Evolutionary conservation across 2,113 vertebrate species (phyloP).

Genomic region (Ginglymostoma cirratum): DNA sequence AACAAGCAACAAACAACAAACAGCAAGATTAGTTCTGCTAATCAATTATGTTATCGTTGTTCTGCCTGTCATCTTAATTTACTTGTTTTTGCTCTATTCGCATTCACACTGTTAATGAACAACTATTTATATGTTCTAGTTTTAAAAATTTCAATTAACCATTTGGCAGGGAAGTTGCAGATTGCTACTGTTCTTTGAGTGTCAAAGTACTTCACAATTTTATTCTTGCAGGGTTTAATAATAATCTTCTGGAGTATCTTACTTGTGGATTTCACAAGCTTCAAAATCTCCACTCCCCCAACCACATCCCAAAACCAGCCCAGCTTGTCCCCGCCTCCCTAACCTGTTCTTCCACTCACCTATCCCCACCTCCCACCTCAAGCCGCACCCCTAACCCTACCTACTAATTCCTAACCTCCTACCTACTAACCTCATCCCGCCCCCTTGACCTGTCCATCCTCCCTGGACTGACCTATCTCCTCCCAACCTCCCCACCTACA

Average conservation of each 20-base stretch:
- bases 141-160: background rate
- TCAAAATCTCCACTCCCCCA: too few relatives aligned
- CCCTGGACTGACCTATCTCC: too few relatives aligned
- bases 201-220: background rate
- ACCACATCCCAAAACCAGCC: too few relatives aligned
- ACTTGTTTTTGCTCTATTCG: background rate
- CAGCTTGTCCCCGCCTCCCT: too few relatives aligned
- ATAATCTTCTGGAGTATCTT: background rate
- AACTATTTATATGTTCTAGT: background rate
- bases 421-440: too few relatives aligned
- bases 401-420: too few relatives aligned
- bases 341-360: too few relatives aligned
- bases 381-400: too few relatives aligned
- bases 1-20: background rate
- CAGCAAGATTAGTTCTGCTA: background rate
- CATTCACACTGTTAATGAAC: background rate
- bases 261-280: too few relatives aligned
- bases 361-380: too few relatives aligned
- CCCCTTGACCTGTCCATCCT: too few relatives aligned
- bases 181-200: background rate
- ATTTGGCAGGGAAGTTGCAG: background rate
- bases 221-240: background rate
- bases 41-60: background rate
- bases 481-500: too few relatives aligned
- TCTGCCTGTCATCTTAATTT: background rate